These are phyloP conservation scores for Tanaodytes sp. DNA, from an alignment of 2,888 invertebrate species.

Conservation along the genomic window DNA sequence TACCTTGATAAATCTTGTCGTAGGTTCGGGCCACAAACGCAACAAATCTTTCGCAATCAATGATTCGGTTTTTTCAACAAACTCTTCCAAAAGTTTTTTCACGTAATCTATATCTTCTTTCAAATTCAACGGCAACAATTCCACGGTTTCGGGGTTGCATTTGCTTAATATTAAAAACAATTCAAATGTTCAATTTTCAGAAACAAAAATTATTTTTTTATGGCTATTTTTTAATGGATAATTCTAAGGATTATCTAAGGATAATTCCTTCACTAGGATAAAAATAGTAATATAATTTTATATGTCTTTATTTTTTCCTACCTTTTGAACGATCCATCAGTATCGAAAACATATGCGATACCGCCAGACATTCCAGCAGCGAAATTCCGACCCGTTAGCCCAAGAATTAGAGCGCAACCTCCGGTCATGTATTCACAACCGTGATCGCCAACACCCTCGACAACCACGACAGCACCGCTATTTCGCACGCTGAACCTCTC, in stretches of 20 bases:
- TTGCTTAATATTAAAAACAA: conserved; percentile 75
- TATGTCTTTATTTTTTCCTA: too few species aligned
- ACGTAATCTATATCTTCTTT: conserved; percentile 86
- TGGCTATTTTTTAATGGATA: too few species aligned
- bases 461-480: conserved; percentile 95
- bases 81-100: conserved; percentile 85
- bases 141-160: conserved; percentile 97
- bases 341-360: conserved; percentile 95
- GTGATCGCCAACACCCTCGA: conserved; percentile 99
- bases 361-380: conserved; percentile 99
- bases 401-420: conserved; percentile 90
- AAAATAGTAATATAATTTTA: too few species aligned
- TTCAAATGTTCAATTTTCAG: too few species aligned
- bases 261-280: too few species aligned
- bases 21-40: conserved; percentile 84
- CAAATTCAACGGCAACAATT: conserved; percentile 85
- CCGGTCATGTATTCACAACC: conserved; percentile 99
- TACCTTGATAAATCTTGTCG: conserved; percentile 88
- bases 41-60: conserved; percentile 86
- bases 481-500: conserved; percentile 99
- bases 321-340: conserved; percentile 85
- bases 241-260: too few species aligned
- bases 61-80: conserved; percentile 90
- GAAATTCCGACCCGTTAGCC: conserved; percentile 97
- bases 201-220: too few species aligned